Evolutionary conservation across 1,140 invertebrate genomes (phyloP), one percentile per base, ranked within the genome.

Genomic region (Brachionus calyciflorus): DNA sequence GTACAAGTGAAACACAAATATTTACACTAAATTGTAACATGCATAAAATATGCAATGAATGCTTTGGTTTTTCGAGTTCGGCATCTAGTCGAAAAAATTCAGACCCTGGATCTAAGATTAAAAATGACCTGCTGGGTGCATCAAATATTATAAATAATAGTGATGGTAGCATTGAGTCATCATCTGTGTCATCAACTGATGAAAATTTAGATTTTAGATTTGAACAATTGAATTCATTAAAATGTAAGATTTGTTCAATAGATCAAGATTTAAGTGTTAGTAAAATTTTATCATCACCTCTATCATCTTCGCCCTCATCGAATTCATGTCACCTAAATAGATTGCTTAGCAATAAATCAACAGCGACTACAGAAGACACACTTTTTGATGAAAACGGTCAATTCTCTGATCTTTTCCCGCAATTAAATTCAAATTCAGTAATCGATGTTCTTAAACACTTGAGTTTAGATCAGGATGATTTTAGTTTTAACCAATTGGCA

Each of bases 21-120:
- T 19, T 55, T 0, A 73, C 7, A 6, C 24, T 73, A 7, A 46
- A 73, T 3, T 73, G 69, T 41, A 73, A 51, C 33, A 33, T 73
- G 10, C 69, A 73, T 33, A 49, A 55, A 14, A 55, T 73, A 1
- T 73, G 69, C 28, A 21, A 33, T 21, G 28, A 73, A 49, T 73
- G 69, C 17, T 28, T 21, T 14, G 14, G 1, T 24, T 37, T 51
- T 1, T 14, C 24, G 0, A 73, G 51, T 24, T 40, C 30, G 19
- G 12, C 69, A 21, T 51, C 69, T 2, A 73, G 69, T 21, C 69
- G 69, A 17, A 73, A 73, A 14, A 73, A 73, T 40, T 73, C 69
- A 12, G 69, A 73, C 19, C 30, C 46, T 9, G 33, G 28, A 26
- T 17, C 44, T n/a, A 73, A 49, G 0, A 19, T 51, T 2, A 49